Percentiles rank a stretch among this genome's conserved stretches.
Evolutionary conservation across 2,888 invertebrate genomes (phyloP).

Genomic region (Liopterus haemorrhoidalis): DNA sequence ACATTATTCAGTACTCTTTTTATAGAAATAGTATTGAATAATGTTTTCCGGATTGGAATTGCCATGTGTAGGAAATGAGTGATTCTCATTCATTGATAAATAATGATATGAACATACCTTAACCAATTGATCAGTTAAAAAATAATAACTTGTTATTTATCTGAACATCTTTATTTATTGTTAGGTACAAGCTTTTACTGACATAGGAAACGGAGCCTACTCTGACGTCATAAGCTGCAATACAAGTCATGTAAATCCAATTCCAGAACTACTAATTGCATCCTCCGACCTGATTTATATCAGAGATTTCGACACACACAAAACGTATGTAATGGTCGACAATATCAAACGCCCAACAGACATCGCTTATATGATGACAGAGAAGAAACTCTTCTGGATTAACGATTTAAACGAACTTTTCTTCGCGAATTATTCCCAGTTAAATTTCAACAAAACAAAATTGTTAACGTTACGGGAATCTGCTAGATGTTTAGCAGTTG

Average conservation of each 20-base stretch:
- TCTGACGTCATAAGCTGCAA: conserved; percentile 60
- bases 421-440: conserved; percentile 49
- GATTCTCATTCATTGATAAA: too few species aligned
- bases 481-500: conserved; percentile 65
- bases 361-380: conserved; percentile 61
- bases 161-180: conserved; percentile 32
- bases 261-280: conserved; percentile 72
- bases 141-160: too few species aligned
- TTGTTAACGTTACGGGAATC: conserved; percentile 54
- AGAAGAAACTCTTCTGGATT: conserved; percentile 75
- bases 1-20: conserved; percentile 3
- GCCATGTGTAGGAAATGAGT: too few species aligned
- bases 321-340: conserved; percentile 50
- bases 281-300: conserved; percentile 67
- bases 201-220: conserved; percentile 67
- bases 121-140: too few species aligned
- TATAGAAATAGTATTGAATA: too few species aligned
- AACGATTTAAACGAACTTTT: conserved; percentile 69
- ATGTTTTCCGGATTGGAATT: conserved; percentile 25
- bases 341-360: conserved; percentile 65
- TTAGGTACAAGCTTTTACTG: conserved; percentile 75
- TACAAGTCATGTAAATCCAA: conserved; percentile 66
- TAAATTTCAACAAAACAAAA: conserved; percentile 51
- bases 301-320: conserved; percentile 68
- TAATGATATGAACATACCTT: too few species aligned